Evolutionary conservation across 2,888 invertebrate species (phyloP).

Genomic region (Pemphredon lugubris): DNA sequence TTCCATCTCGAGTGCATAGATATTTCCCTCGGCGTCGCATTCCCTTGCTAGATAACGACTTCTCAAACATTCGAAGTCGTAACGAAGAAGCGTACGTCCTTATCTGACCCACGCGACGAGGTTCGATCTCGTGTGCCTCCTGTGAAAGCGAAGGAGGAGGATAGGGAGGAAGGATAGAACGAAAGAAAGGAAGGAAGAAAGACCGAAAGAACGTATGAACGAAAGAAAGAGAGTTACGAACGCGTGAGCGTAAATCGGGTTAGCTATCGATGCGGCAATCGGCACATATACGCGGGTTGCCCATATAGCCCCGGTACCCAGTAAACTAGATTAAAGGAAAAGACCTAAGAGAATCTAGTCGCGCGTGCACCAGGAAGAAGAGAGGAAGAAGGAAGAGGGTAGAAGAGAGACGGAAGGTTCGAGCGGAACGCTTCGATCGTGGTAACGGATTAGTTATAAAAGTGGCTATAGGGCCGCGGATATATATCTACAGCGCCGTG

Average conservation of each 20-base stretch:
- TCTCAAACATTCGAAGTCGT: constrained; percentile 4
- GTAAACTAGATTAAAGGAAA: constrained; percentile 64
- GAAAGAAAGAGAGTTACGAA: not conserved
- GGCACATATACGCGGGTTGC: constrained; percentile 18
- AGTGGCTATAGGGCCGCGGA: constrained; percentile 69
- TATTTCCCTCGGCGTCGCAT: constrained; percentile 3
- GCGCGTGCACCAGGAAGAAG: constrained; percentile 10
- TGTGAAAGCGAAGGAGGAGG: not conserved
- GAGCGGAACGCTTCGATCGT: constrained; percentile 69
- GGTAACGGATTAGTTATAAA: constrained; percentile 78
- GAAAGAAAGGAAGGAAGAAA: not conserved
- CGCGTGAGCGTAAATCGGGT: constrained; percentile 26
- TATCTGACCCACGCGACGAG: not conserved
- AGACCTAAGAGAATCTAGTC: constrained; percentile 30
- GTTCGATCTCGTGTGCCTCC: not conserved
- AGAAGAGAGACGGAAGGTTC: constrained; percentile 16
- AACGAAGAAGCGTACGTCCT: not conserved
- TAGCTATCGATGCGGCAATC: constrained; percentile 37
- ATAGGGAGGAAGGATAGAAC: not conserved
- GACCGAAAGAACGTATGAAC: not conserved
- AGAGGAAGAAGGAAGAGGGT: constrained; percentile 7
- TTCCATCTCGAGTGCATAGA: not conserved
- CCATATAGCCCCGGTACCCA: constrained; percentile 33
- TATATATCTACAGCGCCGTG: constrained; percentile 59
- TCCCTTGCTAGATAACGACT: constrained; percentile 24